phyloP scores from a whole-genome alignment of 23 tunicate genomes.

The Trididemnum miniatum region DNA sequence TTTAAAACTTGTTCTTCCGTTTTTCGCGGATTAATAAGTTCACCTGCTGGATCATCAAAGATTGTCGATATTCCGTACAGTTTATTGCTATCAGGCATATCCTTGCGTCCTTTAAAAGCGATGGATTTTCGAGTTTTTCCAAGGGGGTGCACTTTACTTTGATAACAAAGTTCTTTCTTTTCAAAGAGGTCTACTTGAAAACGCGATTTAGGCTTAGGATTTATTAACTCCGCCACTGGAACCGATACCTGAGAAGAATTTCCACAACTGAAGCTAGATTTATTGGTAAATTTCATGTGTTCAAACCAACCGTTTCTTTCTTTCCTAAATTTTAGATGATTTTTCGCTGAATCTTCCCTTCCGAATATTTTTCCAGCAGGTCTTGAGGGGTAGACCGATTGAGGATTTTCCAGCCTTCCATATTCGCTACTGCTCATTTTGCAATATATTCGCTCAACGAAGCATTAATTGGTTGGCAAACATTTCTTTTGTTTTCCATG shows the following conservation, averaged over 20 bases:
- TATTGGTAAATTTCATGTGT: too few species aligned
- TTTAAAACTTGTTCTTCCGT: constrained; percentile 46
- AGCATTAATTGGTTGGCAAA: too few species aligned
- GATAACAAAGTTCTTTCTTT: constrained; percentile 39
- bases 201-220: constrained; percentile 25
- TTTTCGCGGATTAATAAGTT: constrained; percentile 72
- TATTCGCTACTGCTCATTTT: too few species aligned
- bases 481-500: too few species aligned
- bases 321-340: constrained; percentile 28
- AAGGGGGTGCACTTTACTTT: constrained; percentile 29
- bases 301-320: too few species aligned
- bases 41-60: constrained; percentile 50
- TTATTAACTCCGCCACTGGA: constrained; percentile 33
- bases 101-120: neutral
- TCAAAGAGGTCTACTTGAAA: constrained; percentile 41
- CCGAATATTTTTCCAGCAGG: constrained; percentile 67
- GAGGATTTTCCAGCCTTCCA: neutral
- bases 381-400: neutral
- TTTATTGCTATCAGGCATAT: constrained; percentile 30
- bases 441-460: too few species aligned
- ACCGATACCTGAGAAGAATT: constrained; percentile 22
- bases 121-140: constrained; percentile 20
- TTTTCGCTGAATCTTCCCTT: constrained; percentile 62
- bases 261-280: too few species aligned
- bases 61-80: constrained; percentile 37